A percentile compares a stretch with the other conserved stretches of the same genome.
Evolutionary conservation across 2,113 vertebrate species (phyloP).

Genomic region (Anser brachyrhynchus): DNA sequence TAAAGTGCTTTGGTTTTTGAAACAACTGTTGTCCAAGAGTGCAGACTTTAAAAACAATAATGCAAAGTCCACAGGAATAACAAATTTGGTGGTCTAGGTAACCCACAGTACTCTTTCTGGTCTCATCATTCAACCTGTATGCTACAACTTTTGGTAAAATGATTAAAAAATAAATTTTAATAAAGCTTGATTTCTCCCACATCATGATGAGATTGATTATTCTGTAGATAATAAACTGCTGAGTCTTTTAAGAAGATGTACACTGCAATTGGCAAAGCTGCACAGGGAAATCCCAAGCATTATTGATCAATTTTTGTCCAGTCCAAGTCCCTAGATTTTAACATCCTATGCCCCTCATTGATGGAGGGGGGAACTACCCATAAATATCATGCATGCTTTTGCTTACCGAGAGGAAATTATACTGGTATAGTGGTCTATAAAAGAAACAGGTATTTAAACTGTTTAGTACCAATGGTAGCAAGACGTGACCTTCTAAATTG

Average conservation of each 20-base stretch:
- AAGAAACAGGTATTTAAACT: neutral
- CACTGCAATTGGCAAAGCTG: neutral
- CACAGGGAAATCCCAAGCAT: neutral
- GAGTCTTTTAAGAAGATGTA: too few relatives aligned
- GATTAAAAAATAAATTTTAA: neutral
- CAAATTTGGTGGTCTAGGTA: neutral
- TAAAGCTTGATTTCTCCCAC: neutral
- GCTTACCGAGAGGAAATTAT: neutral
- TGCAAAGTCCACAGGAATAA: neutral
- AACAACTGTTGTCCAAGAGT: neutral
- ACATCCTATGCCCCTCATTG: neutral
- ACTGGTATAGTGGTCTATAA: neutral
- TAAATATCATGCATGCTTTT: neutral
- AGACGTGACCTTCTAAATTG: neutral
- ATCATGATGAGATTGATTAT: neutral
- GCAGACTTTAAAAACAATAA: neutral
- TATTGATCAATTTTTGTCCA: neutral
- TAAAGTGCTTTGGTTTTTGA: neutral
- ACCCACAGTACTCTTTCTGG: neutral
- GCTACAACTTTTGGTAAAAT: neutral
- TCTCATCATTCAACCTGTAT: neutral
- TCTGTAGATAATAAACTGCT: neutral
- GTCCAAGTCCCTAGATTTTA: neutral
- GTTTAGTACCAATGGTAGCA: neutral
- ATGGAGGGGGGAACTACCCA: neutral